Conservation (phyloP, 1,140 invertebrate genomes). For the Pissodes strobi region DNA sequence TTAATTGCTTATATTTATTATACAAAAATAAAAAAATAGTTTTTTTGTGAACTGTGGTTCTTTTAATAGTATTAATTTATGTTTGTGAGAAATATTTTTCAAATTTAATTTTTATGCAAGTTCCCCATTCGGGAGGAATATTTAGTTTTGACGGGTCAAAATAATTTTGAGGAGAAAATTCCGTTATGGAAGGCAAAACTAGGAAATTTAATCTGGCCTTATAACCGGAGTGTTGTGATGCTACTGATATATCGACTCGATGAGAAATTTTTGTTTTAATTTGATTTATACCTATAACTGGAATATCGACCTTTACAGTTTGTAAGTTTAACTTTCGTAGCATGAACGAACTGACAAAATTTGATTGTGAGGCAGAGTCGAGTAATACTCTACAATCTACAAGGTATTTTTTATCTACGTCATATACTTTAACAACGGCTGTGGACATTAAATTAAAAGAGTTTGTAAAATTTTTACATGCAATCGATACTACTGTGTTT, state of each 20-base stretch:
- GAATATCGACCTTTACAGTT: too few species aligned
- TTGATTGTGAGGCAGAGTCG: background rate
- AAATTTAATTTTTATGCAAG: too few species aligned
- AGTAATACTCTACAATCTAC: background rate
- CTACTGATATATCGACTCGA: background rate
- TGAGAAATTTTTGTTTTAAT: background rate
- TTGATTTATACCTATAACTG: background rate
- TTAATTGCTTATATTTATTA: too few species aligned
- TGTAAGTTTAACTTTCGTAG: too few species aligned
- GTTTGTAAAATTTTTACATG: background rate
- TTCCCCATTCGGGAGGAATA: too few species aligned
- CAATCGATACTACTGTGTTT: background rate
- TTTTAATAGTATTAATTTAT: too few species aligned
- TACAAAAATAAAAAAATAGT: too few species aligned
- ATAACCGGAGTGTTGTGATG: background rate
- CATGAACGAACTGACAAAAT: background rate
- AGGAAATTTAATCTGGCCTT: background rate
- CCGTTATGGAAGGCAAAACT: background rate
- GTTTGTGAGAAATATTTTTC: too few species aligned
- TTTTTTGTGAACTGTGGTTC: too few species aligned
- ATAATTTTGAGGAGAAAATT: background rate
- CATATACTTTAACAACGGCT: background rate
- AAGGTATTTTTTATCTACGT: background rate
- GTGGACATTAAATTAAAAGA: constrained; percentile 7
- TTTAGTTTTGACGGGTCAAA: background rate